Conservation (phyloP, 2,113 vertebrate genomes). For the Macquaria australasica region DNA sequence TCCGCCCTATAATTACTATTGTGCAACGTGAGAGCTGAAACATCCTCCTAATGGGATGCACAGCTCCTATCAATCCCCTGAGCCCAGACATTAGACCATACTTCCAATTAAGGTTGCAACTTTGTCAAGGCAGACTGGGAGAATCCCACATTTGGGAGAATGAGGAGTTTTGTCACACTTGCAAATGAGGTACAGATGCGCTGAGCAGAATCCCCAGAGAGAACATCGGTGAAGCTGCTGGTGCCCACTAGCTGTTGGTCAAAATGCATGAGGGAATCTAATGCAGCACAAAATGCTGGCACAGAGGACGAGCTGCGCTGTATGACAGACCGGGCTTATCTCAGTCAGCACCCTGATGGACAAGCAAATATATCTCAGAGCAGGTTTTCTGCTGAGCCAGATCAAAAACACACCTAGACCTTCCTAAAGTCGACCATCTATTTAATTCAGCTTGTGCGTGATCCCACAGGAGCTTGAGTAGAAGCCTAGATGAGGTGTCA, state of each 20-base stretch:
- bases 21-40: slow-evolving; percentile 47
- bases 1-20: slow-evolving; percentile 62
- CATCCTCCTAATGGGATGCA: slow-evolving; percentile 60
- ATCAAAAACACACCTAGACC: slow-evolving; percentile 40
- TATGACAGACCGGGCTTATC: slow-evolving; percentile 16
- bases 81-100: slow-evolving; percentile 63
- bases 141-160: slow-evolving; percentile 54
- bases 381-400: slow-evolving; percentile 55
- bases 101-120: slow-evolving; percentile 71
- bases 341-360: slow-evolving; percentile 42
- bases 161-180: slow-evolving; percentile 68
- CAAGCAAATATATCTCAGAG: slow-evolving; percentile 36
- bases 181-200: slow-evolving; percentile 61
- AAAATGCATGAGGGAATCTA: slow-evolving; percentile 46
- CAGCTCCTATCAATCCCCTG: slow-evolving; percentile 50
- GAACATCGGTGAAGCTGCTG: not conserved
- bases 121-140: slow-evolving; percentile 29
- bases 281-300: slow-evolving; percentile 60
- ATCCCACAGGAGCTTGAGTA: slow-evolving; percentile 32
- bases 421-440: slow-evolving; percentile 13
- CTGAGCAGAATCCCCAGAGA: slow-evolving; percentile 44
- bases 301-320: slow-evolving; percentile 45
- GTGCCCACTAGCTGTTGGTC: slow-evolving; percentile 34
- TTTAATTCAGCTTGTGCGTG: slow-evolving; percentile 27
- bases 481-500: slow-evolving; percentile 58